These are phyloP conservation scores for Heliothis subflexa DNA, from an alignment of 1,140 invertebrate genomes.

Conservation along the genomic window DNA sequence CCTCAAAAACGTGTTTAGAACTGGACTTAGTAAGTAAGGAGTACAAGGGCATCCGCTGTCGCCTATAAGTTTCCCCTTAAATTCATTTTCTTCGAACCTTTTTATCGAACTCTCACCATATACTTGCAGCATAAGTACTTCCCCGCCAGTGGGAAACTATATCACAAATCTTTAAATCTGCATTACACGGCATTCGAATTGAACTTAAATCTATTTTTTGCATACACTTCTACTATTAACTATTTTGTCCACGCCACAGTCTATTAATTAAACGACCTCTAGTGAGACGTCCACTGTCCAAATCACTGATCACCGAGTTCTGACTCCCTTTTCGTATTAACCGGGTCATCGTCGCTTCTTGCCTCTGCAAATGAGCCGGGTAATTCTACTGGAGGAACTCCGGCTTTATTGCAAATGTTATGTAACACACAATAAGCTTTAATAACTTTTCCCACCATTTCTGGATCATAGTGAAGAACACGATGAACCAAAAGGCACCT, in stretches of 20 bases:
- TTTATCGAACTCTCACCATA: too few relatives aligned
- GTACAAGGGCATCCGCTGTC: too few relatives aligned
- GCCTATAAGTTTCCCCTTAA: too few relatives aligned
- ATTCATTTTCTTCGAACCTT: too few relatives aligned
- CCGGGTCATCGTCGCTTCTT: neutral
- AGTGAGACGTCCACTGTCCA: neutral
- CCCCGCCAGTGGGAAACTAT: too few relatives aligned
- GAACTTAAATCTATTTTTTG: neutral
- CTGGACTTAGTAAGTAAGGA: too few relatives aligned
- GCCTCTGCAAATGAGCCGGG: conserved; percentile 7
- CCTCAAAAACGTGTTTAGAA: too few relatives aligned
- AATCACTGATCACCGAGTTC: neutral
- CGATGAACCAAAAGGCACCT: conserved; percentile 33
- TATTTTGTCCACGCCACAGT: conserved; percentile 1
- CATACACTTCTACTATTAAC: neutral
- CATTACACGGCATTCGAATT: too few relatives aligned
- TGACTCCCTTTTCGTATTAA: neutral
- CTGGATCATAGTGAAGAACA: conserved; percentile 30
- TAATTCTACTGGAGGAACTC: conserved; percentile 13
- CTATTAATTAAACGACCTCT: conserved; percentile 1
- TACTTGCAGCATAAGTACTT: too few relatives aligned
- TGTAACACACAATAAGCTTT: conserved; percentile 30
- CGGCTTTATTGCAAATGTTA: conserved; percentile 23
- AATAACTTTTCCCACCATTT: neutral
- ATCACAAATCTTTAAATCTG: too few relatives aligned